Percentiles rank a stretch among this genome's conserved stretches.
Evolutionary conservation across 2,888 invertebrate species (phyloP).

Genomic region (Drosophila macrospina): DNA sequence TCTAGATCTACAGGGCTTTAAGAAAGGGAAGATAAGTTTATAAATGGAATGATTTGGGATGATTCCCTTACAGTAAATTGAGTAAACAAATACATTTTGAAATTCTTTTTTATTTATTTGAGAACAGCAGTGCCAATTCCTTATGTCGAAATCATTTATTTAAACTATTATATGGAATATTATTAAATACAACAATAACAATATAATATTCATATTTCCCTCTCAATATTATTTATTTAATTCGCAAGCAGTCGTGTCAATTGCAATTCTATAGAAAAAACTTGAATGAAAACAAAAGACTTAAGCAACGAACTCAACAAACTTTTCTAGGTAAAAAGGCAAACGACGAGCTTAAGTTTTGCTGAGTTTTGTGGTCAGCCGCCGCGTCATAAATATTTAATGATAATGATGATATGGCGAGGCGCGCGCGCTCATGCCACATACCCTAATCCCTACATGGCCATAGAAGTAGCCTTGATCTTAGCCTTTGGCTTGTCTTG

Average conservation of each 20-base stretch:
- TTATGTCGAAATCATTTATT: neutral
- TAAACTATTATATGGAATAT: no score
- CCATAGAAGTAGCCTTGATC: constrained; percentile 69
- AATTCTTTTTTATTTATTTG: neutral
- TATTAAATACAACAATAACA: no score
- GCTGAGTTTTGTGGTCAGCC: constrained; percentile 53
- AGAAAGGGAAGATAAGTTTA: neutral
- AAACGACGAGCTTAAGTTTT: constrained; percentile 46
- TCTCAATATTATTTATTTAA: neutral
- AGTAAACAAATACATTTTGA: neutral
- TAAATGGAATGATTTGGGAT: no score
- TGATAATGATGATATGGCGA: constrained; percentile 69
- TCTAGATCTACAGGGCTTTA: neutral
- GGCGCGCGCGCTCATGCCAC: constrained; percentile 54
- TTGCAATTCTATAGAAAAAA: constrained; percentile 6
- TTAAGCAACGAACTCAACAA: constrained; percentile 65
- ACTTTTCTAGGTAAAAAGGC: constrained; percentile 66
- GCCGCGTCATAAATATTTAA: constrained; percentile 78
- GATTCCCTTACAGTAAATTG: neutral
- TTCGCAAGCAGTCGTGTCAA: no score
- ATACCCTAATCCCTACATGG: constrained; percentile 41
- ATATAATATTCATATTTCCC: neutral
- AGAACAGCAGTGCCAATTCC: neutral
- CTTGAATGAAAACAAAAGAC: constrained; percentile 55
- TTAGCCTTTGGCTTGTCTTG: constrained; percentile 39